These are phyloP conservation scores for Scaptodrosophila lebanonensis DNA, from an alignment of 1,140 invertebrate genomes.

Conservation along the genomic window DNA sequence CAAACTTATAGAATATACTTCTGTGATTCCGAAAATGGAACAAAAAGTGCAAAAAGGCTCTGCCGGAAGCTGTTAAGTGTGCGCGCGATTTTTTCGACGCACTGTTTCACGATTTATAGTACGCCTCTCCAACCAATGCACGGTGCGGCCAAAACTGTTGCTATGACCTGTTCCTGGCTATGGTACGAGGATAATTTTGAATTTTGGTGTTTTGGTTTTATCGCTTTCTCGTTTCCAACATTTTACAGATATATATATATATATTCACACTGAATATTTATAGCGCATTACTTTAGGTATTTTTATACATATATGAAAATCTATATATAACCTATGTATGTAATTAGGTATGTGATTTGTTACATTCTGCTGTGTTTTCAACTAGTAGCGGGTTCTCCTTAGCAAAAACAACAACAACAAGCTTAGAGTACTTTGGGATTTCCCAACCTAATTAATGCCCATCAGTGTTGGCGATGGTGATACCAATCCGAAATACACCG, in stretches of 20 bases:
- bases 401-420: no score
- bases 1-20: no score
- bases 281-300: slow-evolving; percentile 7
- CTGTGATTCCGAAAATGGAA: no score
- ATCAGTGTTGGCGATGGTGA: no score
- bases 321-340: slow-evolving; percentile 30
- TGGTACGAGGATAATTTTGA: slow-evolving; percentile 21
- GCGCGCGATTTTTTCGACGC: not conserved
- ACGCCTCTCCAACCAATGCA: not conserved
- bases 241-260: not conserved
- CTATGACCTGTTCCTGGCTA: not conserved
- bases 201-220: not conserved
- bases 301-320: slow-evolving; percentile 36
- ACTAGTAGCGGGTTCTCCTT: no score
- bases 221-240: not conserved
- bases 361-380: not conserved
- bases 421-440: no score
- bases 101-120: not conserved
- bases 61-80: no score
- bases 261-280: slow-evolving; percentile 26
- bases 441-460: no score
- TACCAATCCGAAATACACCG: no score
- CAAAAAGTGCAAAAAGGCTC: no score
- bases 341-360: not conserved
- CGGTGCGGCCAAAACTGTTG: no score